Percentiles rank a stretch among this genome's conserved stretches.
Evolutionary conservation across 1,140 invertebrate species (phyloP).

Genomic region (Pseudomyrmex gracilis): DNA sequence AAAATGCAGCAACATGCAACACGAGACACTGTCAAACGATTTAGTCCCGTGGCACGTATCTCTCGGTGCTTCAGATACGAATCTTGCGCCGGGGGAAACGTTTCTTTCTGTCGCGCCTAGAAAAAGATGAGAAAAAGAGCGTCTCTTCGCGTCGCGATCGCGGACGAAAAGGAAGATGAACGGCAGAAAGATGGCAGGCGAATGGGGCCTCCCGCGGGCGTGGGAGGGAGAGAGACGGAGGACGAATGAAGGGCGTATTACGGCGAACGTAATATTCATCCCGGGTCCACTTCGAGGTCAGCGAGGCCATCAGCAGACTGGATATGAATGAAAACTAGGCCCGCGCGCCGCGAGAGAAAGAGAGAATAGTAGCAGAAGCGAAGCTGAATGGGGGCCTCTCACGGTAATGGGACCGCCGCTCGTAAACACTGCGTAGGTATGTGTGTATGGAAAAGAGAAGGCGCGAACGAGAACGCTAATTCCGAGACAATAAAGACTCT

Average conservation of each 20-base stretch:
- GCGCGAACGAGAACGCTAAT: constrained; percentile 64
- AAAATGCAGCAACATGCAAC: constrained; percentile 41
- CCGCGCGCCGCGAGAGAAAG: constrained; percentile 55
- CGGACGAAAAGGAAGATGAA: constrained; percentile 41
- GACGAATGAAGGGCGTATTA: constrained; percentile 70
- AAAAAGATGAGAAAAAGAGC: constrained; percentile 34
- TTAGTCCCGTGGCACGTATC: constrained; percentile 81
- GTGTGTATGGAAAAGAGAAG: constrained; percentile 51
- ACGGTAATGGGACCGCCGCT: constrained; percentile 75
- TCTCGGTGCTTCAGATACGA: constrained; percentile 75
- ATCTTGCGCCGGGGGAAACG: constrained; percentile 78
- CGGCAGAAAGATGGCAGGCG: constrained; percentile 31
- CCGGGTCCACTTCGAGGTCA: constrained; percentile 79
- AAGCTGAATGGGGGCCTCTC: constrained; percentile 78
- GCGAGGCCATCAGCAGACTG: constrained; percentile 79
- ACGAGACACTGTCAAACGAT: constrained; percentile 76
- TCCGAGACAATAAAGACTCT: constrained; percentile 64
- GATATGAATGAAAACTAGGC: constrained; percentile 82
- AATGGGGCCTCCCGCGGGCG: neutral
- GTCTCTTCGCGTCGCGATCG: neutral
- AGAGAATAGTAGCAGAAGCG: constrained; percentile 74
- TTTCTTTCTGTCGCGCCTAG: constrained; percentile 72
- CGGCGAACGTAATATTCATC: constrained; percentile 80
- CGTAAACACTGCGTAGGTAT: constrained; percentile 40
- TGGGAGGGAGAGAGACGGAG: constrained; percentile 39